phyloP scores from a whole-genome alignment of 2,113 vertebrate genomes.

The Numida meleagris region DNA sequence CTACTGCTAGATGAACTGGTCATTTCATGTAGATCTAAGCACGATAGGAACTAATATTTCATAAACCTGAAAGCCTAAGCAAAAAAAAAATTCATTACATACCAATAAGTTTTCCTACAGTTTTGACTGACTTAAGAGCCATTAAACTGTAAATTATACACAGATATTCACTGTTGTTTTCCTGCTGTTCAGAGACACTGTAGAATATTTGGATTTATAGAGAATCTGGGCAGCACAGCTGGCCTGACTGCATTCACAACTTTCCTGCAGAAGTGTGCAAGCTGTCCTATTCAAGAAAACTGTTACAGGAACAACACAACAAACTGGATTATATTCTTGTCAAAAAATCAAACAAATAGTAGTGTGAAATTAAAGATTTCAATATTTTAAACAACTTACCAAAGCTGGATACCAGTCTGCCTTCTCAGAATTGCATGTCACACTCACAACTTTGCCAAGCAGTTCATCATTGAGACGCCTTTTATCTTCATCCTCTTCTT shows the following conservation, averaged over 20 bases:
- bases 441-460: constrained; percentile 90
- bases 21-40: background rate
- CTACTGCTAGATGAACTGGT: background rate
- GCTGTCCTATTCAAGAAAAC: background rate
- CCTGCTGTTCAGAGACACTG: background rate
- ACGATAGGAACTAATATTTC: background rate
- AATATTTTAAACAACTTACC: constrained; percentile 77
- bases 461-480: constrained; percentile 88
- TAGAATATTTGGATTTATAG: background rate
- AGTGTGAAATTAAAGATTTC: background rate
- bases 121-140: background rate
- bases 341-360: background rate
- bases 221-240: background rate
- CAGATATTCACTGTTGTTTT: background rate
- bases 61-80: background rate
- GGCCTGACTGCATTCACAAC: background rate
- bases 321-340: background rate
- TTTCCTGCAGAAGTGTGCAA: background rate
- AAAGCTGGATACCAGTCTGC: constrained; percentile 87
- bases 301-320: rapidly evolving
- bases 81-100: background rate
- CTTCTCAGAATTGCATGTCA: constrained; percentile 74
- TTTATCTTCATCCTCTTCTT: constrained; percentile 93
- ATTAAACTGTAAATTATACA: background rate
- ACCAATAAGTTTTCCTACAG: background rate